phyloP scores from a whole-genome alignment of 2,113 vertebrate genomes.

The Danio rerio region DNA sequence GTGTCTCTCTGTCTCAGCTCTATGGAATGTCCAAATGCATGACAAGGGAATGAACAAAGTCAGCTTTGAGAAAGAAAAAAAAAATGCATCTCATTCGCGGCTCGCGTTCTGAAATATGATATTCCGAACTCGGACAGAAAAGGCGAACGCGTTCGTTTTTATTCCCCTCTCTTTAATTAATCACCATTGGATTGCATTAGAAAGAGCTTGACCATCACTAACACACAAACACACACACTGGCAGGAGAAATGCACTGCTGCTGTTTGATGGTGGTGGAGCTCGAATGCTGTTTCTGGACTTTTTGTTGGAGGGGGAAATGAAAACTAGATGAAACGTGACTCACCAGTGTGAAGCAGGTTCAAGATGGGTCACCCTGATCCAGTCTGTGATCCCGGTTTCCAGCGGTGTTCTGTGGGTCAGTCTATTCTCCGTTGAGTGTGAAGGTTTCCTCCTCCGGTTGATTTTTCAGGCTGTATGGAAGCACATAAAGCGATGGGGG shows the following conservation, averaged over 20 bases:
- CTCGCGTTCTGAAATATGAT: constrained; percentile 9
- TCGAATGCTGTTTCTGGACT: constrained; percentile 29
- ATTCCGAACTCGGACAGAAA: background rate
- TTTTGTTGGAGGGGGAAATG: background rate
- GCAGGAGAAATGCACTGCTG: constrained; percentile 22
- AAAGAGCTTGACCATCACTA: background rate
- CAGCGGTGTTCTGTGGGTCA: constrained; percentile 33
- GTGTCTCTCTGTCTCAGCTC: constrained; percentile 47
- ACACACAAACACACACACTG: background rate
- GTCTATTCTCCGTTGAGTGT: constrained; percentile 48
- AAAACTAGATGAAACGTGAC: background rate
- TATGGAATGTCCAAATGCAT: constrained; percentile 53
- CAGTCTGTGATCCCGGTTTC: constrained; percentile 18
- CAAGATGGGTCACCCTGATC: background rate
- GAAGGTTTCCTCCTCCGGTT: constrained; percentile 58
- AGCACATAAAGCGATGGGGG: constrained; percentile 53
- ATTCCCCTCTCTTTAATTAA: background rate
- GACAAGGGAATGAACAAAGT: constrained; percentile 49
- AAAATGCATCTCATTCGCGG: constrained; percentile 32
- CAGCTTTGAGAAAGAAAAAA: constrained; percentile 19
- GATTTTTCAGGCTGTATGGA: constrained; percentile 54
- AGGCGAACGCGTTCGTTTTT: background rate
- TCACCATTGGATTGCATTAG: background rate
- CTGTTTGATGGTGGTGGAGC: constrained; percentile 24
- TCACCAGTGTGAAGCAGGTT: background rate